Conservation (phyloP, 2,888 invertebrate species). For the Argyra leucocephala region DNA sequence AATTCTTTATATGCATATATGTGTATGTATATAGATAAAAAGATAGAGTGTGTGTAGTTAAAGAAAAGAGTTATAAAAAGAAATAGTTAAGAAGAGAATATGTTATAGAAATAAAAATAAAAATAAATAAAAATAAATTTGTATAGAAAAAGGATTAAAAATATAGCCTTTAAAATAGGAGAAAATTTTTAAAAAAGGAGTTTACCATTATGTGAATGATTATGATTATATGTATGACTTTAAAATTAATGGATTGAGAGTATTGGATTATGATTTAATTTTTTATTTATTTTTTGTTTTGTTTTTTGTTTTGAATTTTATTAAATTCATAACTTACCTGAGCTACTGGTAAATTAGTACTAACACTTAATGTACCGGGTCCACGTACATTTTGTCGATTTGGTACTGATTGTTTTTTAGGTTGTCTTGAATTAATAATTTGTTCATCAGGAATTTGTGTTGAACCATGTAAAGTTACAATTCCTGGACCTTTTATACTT, state of each 20-base stretch:
- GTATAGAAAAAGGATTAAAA: neutral
- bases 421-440: neutral
- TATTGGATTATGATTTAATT: neutral
- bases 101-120: neutral
- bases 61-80: neutral
- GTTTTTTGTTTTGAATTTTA: too few relatives aligned
- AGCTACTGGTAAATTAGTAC: neutral
- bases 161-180: neutral
- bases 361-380: neutral
- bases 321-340: neutral
- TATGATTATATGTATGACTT: too few relatives aligned
- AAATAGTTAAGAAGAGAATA: neutral
- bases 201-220: neutral
- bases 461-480: neutral
- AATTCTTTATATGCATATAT: neutral
- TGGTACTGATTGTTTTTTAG: neutral
- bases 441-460: neutral
- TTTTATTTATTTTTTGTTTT: neutral
- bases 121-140: neutral
- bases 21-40: too few relatives aligned
- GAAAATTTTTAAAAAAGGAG: neutral
- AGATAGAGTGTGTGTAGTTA: too few relatives aligned
- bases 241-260: neutral
- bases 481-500: neutral
- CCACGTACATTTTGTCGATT: neutral